Conservation (phyloP, 2,888 invertebrate species). For the Formica aserva region DNA sequence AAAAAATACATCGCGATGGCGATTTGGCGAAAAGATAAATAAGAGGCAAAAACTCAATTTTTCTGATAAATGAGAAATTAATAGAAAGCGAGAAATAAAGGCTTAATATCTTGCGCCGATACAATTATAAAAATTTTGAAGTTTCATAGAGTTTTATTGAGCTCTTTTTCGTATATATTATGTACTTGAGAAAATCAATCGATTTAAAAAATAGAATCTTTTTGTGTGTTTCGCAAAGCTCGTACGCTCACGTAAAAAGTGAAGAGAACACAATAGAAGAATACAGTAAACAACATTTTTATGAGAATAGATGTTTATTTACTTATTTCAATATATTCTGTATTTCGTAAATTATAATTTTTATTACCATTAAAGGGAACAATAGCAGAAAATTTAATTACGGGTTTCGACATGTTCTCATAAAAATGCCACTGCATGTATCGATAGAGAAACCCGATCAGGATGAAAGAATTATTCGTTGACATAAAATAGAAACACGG, state of each 20-base stretch:
- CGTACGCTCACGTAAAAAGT: conserved; percentile 37
- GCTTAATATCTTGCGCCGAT: neutral
- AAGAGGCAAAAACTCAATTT: neutral
- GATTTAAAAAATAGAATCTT: neutral
- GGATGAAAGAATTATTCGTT: neutral
- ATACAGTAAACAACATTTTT: neutral
- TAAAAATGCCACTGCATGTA: conserved; percentile 1
- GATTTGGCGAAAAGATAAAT: neutral
- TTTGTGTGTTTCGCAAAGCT: conserved; percentile 58
- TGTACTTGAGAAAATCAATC: neutral
- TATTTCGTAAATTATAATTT: neutral
- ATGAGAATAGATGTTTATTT: neutral
- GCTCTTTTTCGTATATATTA: neutral
- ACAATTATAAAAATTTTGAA: neutral
- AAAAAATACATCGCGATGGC: neutral
- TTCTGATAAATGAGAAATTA: neutral
- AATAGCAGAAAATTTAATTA: neutral
- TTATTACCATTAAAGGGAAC: neutral
- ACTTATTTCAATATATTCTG: neutral
- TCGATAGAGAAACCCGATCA: neutral
- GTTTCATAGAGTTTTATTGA: neutral
- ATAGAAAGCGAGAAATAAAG: neutral
- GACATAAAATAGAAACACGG: neutral
- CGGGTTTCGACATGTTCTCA: too few species aligned
- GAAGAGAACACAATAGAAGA: conserved; percentile 13